phyloP scores from a whole-genome alignment of 2,797 vertebrate species.

The Gallirallus australis region DNA sequence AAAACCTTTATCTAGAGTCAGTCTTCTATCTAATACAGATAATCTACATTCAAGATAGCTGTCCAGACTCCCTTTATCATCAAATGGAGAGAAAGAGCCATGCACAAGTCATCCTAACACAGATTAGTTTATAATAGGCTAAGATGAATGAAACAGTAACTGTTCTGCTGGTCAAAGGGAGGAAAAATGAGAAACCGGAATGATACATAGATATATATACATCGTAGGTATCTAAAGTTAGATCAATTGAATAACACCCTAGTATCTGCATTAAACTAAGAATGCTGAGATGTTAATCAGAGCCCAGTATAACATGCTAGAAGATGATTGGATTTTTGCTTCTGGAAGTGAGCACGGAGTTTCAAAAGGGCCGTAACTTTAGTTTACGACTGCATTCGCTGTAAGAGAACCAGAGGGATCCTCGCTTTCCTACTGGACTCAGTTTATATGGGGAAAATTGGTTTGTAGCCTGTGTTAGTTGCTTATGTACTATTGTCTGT shows the following conservation, averaged over 20 bases:
- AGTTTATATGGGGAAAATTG: not conserved
- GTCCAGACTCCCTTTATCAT: not conserved
- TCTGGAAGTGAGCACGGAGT: not conserved
- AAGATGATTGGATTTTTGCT: not conserved
- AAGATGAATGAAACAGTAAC: not conserved
- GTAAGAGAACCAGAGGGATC: not conserved
- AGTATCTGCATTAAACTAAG: not conserved
- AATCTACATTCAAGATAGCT: not conserved
- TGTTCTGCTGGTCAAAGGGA: not conserved
- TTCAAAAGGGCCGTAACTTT: not conserved
- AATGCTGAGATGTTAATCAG: not conserved
- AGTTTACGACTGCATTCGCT: not conserved
- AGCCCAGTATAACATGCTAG: not conserved
- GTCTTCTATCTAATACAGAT: not conserved
- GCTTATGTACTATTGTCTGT: not conserved
- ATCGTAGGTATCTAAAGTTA: not conserved
- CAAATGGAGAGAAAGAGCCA: not conserved
- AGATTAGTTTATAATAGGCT: not conserved
- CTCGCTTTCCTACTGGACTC: not conserved
- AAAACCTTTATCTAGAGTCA: not conserved
- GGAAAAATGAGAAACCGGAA: not conserved
- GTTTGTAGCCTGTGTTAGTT: not conserved
- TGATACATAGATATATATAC: not conserved
- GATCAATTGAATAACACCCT: not conserved
- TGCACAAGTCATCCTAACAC: not conserved